Evolutionary conservation across 2,113 vertebrate genomes (phyloP).

Genomic region (Ceyx cyanopectus): DNA sequence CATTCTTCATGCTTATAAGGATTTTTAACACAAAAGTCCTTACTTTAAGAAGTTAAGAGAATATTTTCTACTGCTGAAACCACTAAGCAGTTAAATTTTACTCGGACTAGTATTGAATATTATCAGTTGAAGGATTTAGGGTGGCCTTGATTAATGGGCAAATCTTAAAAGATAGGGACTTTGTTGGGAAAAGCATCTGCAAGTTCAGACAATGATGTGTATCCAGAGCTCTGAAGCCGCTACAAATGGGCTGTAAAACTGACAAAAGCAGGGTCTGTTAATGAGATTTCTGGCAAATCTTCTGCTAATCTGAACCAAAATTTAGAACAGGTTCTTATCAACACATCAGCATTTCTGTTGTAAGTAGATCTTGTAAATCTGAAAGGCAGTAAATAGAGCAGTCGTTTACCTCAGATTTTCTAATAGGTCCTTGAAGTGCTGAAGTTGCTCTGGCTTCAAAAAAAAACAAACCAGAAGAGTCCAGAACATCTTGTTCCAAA

Average conservation of each 20-base stretch:
- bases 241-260: background rate
- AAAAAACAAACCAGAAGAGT: background rate
- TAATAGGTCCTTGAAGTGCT: background rate
- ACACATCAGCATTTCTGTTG: background rate
- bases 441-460: background rate
- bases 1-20: background rate
- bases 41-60: background rate
- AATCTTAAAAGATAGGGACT: background rate
- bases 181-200: background rate
- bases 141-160: background rate
- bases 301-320: background rate
- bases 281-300: background rate
- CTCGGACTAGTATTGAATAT: background rate
- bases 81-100: background rate
- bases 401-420: background rate
- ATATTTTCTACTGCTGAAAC: background rate
- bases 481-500: background rate
- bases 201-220: background rate
- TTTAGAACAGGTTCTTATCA: background rate
- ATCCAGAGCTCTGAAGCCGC: background rate
- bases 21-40: slow-evolving; percentile 5
- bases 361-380: background rate
- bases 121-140: slow-evolving; percentile 10
- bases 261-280: background rate
- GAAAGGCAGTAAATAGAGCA: background rate